Base-by-base conservation (phyloP, 1,140 invertebrate genomes). In the Thrips palmi region DNA sequence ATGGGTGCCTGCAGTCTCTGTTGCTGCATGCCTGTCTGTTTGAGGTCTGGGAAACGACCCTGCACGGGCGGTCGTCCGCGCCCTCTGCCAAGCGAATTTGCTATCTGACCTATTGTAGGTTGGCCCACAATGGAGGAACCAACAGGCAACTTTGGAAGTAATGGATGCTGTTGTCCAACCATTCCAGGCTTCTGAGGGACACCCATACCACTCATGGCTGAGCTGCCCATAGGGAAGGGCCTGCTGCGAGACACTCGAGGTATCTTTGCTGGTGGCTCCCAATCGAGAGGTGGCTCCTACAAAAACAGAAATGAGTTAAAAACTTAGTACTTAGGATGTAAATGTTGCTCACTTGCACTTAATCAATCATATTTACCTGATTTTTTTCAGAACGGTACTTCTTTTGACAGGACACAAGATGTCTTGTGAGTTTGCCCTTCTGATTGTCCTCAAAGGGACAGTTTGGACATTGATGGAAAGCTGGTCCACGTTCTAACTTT, bases 401-500 rank as follows among this genome's bases (percentile, higher is more conserved):
- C 57, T 89, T 89, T 12, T 72, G 67, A 60, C 91, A 96, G 3
- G 84, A 75, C n/a, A 80, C 65, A 41, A 81, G 67, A 63, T 94
- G 91, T 12, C 86, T 65, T 0, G 77, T 84, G 34, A 93, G 58
- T 61, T 92, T 91, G n/a, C 81, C 79, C 57, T 92, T 93, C 39
- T 84, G 80, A 52, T 88, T 89, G 49, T 91, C 85, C 55, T 94
- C 89, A 52, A 91, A 94, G 1, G 84, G 78, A 65, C 91, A 96
- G 51, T 88, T 83, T 0, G 83, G 74, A 57, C 89, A 96, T 49
- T 92, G 84, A 58, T 89, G 88, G 53, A 82, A 83, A 0, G 81
- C 73, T 22, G 80, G 74, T 6, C 85, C 83, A 38, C 81, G 67
- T 47, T 91, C 84, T 25, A 93, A 58, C 42, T 78, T 69, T 8